Conservation (phyloP, 2,113 vertebrate genomes). For the Nesogale talazaci region DNA sequence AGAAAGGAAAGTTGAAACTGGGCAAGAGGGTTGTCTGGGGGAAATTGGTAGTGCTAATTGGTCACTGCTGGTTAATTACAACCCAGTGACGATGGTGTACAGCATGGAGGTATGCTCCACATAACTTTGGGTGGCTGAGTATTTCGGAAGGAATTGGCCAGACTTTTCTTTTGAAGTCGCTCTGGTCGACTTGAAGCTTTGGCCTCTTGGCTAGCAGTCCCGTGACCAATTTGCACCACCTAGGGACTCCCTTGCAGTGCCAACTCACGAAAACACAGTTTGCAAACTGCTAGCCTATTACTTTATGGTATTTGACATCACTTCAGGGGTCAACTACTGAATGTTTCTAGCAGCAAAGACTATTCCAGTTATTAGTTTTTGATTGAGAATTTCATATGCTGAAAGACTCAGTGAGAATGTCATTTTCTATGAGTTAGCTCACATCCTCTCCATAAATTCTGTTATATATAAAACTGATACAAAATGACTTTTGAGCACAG, state of each 20-base stretch:
- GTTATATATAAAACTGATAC: neutral
- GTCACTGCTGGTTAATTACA: neutral
- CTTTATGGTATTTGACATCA: neutral
- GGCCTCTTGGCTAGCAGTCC: neutral
- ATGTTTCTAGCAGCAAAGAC: neutral
- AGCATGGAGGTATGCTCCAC: neutral
- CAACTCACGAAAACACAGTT: neutral
- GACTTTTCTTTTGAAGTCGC: neutral
- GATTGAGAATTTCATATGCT: neutral
- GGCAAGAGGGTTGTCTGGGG: neutral
- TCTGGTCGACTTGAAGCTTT: neutral
- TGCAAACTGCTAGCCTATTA: neutral
- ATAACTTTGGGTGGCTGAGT: neutral
- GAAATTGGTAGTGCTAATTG: neutral
- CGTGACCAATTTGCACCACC: neutral
- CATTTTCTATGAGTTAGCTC: neutral
- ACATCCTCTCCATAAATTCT: neutral
- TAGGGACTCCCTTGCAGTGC: neutral
- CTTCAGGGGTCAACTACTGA: neutral
- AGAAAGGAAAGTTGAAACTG: neutral
- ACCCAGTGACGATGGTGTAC: neutral
- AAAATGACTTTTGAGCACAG: neutral
- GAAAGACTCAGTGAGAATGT: neutral
- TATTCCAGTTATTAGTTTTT: neutral
- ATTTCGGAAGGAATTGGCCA: neutral